A percentile compares a stretch with the other conserved stretches of the same genome.
Evolutionary conservation across 2,888 invertebrate genomes (phyloP).

Genomic region (Agelastica alni): DNA sequence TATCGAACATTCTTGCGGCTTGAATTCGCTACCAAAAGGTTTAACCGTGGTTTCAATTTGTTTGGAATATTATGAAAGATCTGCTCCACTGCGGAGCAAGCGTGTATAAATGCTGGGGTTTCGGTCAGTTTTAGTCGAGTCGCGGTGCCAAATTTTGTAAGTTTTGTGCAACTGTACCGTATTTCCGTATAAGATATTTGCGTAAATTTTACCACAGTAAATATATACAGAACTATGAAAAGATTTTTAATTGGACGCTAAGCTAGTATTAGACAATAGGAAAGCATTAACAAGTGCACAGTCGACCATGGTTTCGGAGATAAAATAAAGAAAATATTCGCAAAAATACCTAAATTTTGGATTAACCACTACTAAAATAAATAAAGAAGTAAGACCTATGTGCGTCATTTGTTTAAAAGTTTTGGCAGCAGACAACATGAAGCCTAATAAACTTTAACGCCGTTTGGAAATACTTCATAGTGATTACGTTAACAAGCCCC

Average conservation of each 20-base stretch:
- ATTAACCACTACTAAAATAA: not conserved
- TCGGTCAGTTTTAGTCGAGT: not conserved
- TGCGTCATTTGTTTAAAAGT: not conserved
- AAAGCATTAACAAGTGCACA: conserved; percentile 4
- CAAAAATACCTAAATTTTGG: conserved; percentile 5
- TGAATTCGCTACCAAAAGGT: too few species aligned
- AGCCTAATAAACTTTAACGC: conserved; percentile 1
- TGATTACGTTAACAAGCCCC: conserved; percentile 8
- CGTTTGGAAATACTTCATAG: conserved; percentile 6
- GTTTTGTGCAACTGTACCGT: not conserved
- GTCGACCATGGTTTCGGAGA: not conserved
- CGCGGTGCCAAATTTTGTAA: not conserved
- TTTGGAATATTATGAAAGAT: not conserved
- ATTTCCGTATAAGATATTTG: not conserved
- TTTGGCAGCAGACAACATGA: conserved; percentile 5
- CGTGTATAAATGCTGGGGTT: not conserved
- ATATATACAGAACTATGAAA: not conserved
- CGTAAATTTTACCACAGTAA: not conserved
- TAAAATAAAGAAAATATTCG: conserved; percentile 4
- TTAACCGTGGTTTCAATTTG: too few species aligned
- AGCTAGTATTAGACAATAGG: conserved; percentile 3
- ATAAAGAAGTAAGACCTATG: not conserved
- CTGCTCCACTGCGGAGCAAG: not conserved
- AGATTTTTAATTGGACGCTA: not conserved
- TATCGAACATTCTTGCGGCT: too few species aligned